phyloP scores from a whole-genome alignment of 92 coral and sea anemone genomes.

The Zoanthus sansibaricus region DNA sequence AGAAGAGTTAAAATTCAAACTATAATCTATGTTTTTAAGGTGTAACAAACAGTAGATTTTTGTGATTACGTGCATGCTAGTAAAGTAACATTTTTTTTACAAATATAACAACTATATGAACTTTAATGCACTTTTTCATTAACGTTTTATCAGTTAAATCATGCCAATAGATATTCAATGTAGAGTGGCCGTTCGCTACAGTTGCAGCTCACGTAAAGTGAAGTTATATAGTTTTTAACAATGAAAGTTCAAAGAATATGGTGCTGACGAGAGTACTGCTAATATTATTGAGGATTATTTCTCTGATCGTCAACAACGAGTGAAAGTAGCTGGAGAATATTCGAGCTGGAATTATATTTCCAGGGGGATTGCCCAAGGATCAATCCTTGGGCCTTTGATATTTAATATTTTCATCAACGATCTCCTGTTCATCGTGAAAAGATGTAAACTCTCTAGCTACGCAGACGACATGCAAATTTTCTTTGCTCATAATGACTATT shows the following conservation, averaged over 20 bases:
- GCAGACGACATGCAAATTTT: constrained; percentile 16
- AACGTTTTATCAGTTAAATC: no score
- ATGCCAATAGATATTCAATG: no score
- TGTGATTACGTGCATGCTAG: no score
- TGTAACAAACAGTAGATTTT: no score
- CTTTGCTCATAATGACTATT: constrained; percentile 14
- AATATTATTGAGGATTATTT: constrained; percentile 1
- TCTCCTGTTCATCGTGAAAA: constrained; percentile 3
- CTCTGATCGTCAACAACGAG: constrained; percentile 6
- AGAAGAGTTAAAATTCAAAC: no score
- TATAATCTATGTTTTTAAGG: no score
- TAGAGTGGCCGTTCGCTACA: no score
- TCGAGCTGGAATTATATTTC: constrained; percentile 7
- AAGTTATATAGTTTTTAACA: no score
- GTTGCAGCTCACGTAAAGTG: no score
- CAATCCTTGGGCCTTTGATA: not conserved
- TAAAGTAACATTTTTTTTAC: no score
- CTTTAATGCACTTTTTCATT: no score
- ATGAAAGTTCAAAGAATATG: not conserved
- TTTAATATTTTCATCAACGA: constrained; percentile 10
- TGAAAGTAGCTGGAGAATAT: not conserved
- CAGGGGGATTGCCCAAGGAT: constrained; percentile 11
- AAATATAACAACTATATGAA: no score
- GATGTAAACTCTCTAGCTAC: constrained; percentile 5
- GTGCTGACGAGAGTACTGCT: constrained; percentile 1